Percentiles rank a stretch among this genome's conserved stretches.
Conservation (phyloP, 2,888 invertebrate genomes). For the Phortica magna region DNA sequence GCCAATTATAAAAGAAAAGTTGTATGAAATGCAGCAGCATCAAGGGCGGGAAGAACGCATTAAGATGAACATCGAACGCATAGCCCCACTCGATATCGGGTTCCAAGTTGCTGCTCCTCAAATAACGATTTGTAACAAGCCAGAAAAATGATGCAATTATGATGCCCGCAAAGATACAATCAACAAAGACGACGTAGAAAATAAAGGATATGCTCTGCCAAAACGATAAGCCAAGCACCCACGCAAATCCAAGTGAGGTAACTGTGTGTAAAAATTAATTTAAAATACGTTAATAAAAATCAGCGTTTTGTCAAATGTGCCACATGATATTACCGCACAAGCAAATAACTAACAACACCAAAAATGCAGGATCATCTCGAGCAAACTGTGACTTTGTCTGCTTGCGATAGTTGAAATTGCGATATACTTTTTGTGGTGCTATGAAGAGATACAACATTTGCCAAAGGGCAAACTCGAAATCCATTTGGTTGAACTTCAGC, state of each 20-base stretch:
- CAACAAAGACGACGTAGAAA: constrained; percentile 94
- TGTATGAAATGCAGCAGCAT: constrained; percentile 95
- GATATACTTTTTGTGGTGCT: constrained; percentile 97
- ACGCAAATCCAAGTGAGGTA: constrained; percentile 92
- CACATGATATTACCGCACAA: constrained; percentile 82
- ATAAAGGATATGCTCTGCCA: constrained; percentile 88
- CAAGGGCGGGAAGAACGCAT: constrained; percentile 98
- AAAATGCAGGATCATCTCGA: constrained; percentile 98
- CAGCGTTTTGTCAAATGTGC: no score
- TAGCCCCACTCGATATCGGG: constrained; percentile 96
- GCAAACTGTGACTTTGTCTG: constrained; percentile 99
- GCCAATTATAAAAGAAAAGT: constrained; percentile 90
- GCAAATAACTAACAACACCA: constrained; percentile 93
- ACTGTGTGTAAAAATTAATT: constrained; percentile 79
- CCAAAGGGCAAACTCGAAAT: constrained; percentile 99
- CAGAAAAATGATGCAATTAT: constrained; percentile 93
- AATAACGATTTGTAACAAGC: constrained; percentile 81
- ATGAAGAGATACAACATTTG: constrained; percentile 98
- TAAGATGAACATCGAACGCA: constrained; percentile 98
- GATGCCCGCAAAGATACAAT: constrained; percentile 93
- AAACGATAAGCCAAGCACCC: constrained; percentile 86
- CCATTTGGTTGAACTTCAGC: constrained; percentile 97
- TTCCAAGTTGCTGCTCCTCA: constrained; percentile 72
- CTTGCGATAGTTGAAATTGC: constrained; percentile 98
- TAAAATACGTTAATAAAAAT: not conserved